phyloP scores from a whole-genome alignment of 2,888 invertebrate species.

The Drosophila hawaiiensis region DNA sequence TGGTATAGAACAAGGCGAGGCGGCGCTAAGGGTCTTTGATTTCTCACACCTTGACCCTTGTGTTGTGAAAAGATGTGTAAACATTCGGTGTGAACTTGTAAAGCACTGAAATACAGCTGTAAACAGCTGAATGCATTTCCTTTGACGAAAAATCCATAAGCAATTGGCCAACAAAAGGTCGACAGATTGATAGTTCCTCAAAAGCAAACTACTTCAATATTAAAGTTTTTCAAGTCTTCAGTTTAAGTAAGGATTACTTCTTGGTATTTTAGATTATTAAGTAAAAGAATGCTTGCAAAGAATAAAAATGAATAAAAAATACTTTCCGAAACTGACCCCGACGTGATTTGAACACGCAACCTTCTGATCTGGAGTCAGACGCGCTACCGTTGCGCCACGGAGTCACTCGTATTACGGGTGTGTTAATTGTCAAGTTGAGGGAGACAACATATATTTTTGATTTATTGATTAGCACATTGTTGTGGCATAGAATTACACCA shows the following conservation, averaged over 20 bases:
- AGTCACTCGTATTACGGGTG: conserved; percentile 23
- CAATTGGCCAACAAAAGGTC: neutral
- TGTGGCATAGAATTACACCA: neutral
- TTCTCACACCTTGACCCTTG: conserved; percentile 58
- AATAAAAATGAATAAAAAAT: conserved; percentile 6
- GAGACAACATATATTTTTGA: neutral
- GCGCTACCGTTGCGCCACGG: conserved; percentile 77
- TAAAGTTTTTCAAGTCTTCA: neutral
- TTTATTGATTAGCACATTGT: neutral
- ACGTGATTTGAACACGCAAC: conserved; percentile 79
- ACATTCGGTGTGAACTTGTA: conserved; percentile 69
- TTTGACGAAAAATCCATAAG: neutral
- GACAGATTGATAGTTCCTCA: neutral
- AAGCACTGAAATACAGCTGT: conserved; percentile 21
- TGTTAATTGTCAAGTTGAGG: conserved; percentile 19
- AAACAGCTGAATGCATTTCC: conserved; percentile 1
- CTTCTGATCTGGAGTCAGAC: conserved; percentile 78
- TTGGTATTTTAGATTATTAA: neutral
- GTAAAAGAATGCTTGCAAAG: neutral
- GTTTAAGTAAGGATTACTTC: neutral
- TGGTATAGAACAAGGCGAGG: conserved; percentile 8
- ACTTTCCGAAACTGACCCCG: conserved; percentile 54
- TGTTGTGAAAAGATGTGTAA: conserved; percentile 50
- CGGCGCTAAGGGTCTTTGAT: conserved; percentile 70
- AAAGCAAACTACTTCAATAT: neutral